Evolutionary conservation across 2,113 vertebrate genomes (phyloP), one percentile per base, ranked within the genome.

Genomic region (Myiozetetes cayanensis): DNA sequence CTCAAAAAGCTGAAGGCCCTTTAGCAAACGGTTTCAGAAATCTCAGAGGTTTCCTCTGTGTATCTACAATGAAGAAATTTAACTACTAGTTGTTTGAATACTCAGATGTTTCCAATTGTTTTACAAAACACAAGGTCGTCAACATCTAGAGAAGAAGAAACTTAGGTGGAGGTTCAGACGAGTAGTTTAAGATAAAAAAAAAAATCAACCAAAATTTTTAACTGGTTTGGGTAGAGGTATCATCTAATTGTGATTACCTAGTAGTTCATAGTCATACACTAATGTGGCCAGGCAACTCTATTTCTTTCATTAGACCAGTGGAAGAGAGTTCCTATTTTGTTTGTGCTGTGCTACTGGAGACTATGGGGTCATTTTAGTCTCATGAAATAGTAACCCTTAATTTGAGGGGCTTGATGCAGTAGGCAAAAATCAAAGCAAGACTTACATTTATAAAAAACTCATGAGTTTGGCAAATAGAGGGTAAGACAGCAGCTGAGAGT

Each of bases 371-470:
- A 22, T 87, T 93, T 89, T n/a, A 37, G 27, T 65, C 47, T 93
- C 56, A 52, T 76, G 70, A 90, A 93, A 84, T 55, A 87, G 41
- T 67, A 90, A 86, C 72, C 37, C 43, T 35, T 92, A 66, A 80
- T 88, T 66, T 88, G 37, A 80, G 28, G 50, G 43, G 9, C 23
- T 80, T 46, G 35, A 74, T 84, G 55, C 55, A 74, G 37, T 27
- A 77, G 46, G 52, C 10, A 88, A 86, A 92, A 96, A 86, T 80
- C 79, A 93, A 86, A 96, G 66, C 35, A 79, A 90, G 72, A 66
- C 66, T 87, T 94, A 67, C 10, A 66, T 80, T 86, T 72, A 75
- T 89, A 58, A 86, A 91, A 90, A 77, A 35, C 49, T 71, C 37
- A 88, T 77, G 75, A 96, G 50, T 88, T 90, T 92, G 65, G 67